Percentiles rank a stretch among this genome's conserved stretches.
Conservation (phyloP, 2,888 invertebrate species). For the Tanypteryx hageni region DNA sequence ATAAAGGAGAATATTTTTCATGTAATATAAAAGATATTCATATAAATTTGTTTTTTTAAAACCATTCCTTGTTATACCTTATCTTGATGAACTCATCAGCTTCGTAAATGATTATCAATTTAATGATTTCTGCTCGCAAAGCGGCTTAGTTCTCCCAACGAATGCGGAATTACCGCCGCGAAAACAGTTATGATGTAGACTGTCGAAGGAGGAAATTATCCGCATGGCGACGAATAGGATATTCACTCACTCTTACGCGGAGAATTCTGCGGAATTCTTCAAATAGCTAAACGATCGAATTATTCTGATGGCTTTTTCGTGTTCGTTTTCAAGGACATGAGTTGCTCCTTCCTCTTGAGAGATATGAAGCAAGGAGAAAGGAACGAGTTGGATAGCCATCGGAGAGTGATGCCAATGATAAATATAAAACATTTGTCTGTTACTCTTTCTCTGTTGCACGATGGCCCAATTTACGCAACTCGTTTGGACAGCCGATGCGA, state of each 20-base stretch:
- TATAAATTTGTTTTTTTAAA: no score
- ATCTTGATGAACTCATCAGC: no score
- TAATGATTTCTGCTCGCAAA: no score
- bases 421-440: not conserved
- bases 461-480: not conserved
- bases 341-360: not conserved
- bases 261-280: not conserved
- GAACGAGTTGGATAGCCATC: not conserved
- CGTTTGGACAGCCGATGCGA: not conserved
- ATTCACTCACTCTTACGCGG: not conserved
- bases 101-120: no score
- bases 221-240: not conserved
- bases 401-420: not conserved
- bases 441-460: not conserved
- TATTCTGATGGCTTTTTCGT: conserved; percentile 1
- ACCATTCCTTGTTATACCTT: no score
- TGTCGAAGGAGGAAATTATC: no score
- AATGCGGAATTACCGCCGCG: no score
- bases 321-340: not conserved
- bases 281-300: not conserved
- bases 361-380: not conserved
- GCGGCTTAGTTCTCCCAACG: no score
- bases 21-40: no score
- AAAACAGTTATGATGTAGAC: no score
- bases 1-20: no score